Evolutionary conservation across 23 tunicate genomes (phyloP), one percentile per base, ranked within the genome.

Genomic region (Halocynthia roretzi): DNA sequence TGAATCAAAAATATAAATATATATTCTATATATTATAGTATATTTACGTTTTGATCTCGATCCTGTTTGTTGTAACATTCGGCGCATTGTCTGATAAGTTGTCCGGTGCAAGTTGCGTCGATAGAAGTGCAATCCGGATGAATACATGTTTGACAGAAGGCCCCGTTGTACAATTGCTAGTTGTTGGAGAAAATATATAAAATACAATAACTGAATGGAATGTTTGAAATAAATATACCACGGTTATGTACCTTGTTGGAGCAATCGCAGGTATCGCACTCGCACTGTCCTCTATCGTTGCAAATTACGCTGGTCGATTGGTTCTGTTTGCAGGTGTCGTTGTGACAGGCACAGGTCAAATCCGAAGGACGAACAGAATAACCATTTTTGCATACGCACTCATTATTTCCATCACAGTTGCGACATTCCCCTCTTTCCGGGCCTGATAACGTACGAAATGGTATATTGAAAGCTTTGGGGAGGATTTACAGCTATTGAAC

Each of bases 101-200:
- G 19, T 2, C 67, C 92, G 12, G 77, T 55, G 61, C 98, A 92
- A 53, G 80, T 67, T 31, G 64, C 84, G 21, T 82, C 71, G 50
- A 82, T 70, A 6, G 48, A 78, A 54, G 70, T 77, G 56, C 98
- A 92, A 8, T 77, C 52, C 17, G 98, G 98, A 48, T 90, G 85
- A 20, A 80, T 71, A 62, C 96, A 90, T 7, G 60, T 58, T n/a
- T 90, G 55, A 62, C 96, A 90, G 54, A 72, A 90, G 22, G 12
- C 31, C 8, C 89, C 89, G 7, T 40, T 12, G 50, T 54, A 78
- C 66, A 22, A 52, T 31, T 7, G 67, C 67, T 54, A 31, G 44
- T 31, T 31, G 44, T 31, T 1, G 12, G 40, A 56, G 52, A 65
- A 58, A 60, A 76, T 15, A 22, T 11, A 57, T 58, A 57, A 78